Evolutionary conservation across 2,888 invertebrate species (phyloP), one percentile per base, ranked within the genome.

Genomic region (Drosophila picticornis): DNA sequence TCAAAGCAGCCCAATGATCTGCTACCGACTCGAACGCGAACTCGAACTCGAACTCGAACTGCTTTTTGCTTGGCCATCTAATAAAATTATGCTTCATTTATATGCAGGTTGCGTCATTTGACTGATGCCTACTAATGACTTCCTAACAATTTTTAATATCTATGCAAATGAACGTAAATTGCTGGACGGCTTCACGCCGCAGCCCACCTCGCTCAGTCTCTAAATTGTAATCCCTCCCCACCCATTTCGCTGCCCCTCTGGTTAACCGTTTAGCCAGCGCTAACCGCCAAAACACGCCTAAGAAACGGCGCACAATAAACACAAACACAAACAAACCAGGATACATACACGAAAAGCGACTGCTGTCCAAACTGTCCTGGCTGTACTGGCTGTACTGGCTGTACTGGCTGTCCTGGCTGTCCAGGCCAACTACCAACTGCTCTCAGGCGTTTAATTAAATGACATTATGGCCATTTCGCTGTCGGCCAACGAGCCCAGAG

Each of bases 81-180:
- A 90, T 88, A 90, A 88, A 88, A 88, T 90, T 87, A 90, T 90
- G 85, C 88, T 84, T 85, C 86, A 88, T 90, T 91, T 90, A 84
- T 88, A 91, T 90, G 90, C 90, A 90, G 90, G 82, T 76, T 83
- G 90, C 84, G 83, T 90, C 82, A 86, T 88, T 86, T 90, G 90
- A 90, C 87, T 91, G 86, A 91, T 90, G 90, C 87, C 89, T 91
- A 80, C 90, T 91, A 90, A 91, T 90, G 85, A 89, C 85, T 90
- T 89, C 85, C 90, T 91, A 90, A 90, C 90, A 91, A 91, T 90
- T 91, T 90, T 90, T 90, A 90, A 91, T 90, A 90, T 91, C 91
- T 91, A 90, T 91, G 90, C 90, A 90, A 90, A 90, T 90, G 88
- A 90, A 84, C 84, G 85, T 87, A 90, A 90, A 91, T 91, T 88